phyloP scores from a whole-genome alignment of 2,113 vertebrate species.

The Junco hyemalis region DNA sequence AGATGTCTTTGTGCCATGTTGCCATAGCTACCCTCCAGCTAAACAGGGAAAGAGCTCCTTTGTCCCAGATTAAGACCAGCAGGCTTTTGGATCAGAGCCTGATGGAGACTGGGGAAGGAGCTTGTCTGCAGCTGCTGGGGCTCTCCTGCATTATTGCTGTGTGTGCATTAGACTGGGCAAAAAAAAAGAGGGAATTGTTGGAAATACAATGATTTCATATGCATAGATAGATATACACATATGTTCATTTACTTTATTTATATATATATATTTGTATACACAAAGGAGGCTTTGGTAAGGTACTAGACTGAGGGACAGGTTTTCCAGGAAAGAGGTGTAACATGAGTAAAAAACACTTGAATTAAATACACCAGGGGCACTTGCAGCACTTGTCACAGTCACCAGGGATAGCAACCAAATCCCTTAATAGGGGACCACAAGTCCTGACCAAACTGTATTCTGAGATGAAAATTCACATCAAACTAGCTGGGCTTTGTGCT shows the following conservation, averaged over 20 bases:
- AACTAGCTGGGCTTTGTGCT: not conserved
- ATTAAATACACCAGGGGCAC: not conserved
- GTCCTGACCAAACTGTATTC: not conserved
- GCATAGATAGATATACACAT: no score
- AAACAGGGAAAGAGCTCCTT: conserved; percentile 57
- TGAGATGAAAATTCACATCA: not conserved
- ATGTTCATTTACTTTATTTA: not conserved
- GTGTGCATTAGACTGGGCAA: not conserved
- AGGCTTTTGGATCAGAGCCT: conserved; percentile 45
- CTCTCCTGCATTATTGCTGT: not conserved
- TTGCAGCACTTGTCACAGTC: rapidly evolving
- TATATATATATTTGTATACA: no score
- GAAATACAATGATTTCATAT: not conserved
- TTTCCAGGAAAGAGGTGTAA: not conserved
- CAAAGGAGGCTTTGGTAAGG: not conserved
- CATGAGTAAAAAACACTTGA: not conserved
- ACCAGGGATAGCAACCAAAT: not conserved
- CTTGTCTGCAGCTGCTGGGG: not conserved
- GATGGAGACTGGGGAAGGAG: not conserved
- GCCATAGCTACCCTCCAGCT: conserved; percentile 57
- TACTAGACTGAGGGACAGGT: not conserved
- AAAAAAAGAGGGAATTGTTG: not conserved
- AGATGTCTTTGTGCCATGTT: conserved; percentile 56
- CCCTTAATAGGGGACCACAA: not conserved
- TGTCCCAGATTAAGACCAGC: conserved; percentile 52